Percentiles rank a stretch among this genome's conserved stretches.
phyloP scores from a whole-genome alignment of 2,113 vertebrate genomes.

The Donacobius atricapilla region DNA sequence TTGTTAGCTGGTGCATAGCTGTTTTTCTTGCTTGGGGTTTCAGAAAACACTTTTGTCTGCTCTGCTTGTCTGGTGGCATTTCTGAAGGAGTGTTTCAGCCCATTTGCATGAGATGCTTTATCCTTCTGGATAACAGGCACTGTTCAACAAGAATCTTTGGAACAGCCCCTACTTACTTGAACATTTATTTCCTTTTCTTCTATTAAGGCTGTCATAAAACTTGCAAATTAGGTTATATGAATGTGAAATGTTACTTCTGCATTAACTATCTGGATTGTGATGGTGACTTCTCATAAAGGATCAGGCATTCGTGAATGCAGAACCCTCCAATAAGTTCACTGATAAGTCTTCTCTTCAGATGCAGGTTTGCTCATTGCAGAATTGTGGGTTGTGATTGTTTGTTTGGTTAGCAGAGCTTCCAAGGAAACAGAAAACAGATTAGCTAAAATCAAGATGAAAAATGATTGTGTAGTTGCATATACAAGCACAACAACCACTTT shows the following conservation, averaged over 20 bases:
- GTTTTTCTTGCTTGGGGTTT: background rate
- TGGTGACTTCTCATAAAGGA: background rate
- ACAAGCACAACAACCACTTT: background rate
- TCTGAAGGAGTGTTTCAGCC: background rate
- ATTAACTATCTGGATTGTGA: background rate
- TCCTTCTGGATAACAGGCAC: background rate
- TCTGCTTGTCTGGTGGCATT: background rate
- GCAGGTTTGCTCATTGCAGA: background rate
- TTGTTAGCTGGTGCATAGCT: rapidly evolving
- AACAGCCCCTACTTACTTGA: background rate
- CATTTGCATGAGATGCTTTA: background rate
- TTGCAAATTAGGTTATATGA: background rate
- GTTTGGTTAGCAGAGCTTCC: background rate
- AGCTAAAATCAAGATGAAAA: background rate
- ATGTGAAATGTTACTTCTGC: background rate
- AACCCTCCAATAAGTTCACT: background rate
- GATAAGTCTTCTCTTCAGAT: background rate
- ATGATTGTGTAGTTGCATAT: background rate
- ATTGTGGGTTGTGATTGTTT: background rate
- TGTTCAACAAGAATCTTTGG: background rate
- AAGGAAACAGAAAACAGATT: background rate
- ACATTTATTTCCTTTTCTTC: background rate
- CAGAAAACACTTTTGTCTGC: background rate
- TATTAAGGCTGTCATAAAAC: background rate
- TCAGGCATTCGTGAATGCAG: background rate